Evolutionary conservation across 2,113 vertebrate genomes (phyloP), one percentile per base, ranked within the genome.

Genomic region (Malurus elegans): DNA sequence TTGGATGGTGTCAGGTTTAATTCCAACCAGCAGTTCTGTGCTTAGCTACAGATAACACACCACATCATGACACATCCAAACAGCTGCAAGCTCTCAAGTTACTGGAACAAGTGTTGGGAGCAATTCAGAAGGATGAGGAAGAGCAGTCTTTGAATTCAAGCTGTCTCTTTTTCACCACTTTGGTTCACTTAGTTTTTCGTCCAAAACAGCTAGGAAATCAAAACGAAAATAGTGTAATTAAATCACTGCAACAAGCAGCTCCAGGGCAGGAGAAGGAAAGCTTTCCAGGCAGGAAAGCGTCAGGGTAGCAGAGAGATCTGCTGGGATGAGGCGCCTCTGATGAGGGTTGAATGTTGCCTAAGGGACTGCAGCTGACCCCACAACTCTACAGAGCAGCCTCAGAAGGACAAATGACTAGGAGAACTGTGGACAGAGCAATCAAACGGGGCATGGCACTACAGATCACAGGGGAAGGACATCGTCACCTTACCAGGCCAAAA

Each of bases 361-460:
- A 29, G 11, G 8, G 36, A 20, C 7, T 5, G 2, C 5, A 3
- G 38, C 14, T 42, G 18, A 11, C 6, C 4, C 7, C n/a, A 47
- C 6, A 5, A 2, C 12, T 23, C 3, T 12, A 12, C 29, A 69
- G 28, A 47, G 31, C 16, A 42, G 11, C 34, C 6, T 5, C 4
- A 34, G 19, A 45, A 48, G 8, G 2, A 8, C 0, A 2, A 42
- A 44, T 2, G 1, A 16, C 10, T 3, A 15, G 40, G 9, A 82
- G 2, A 4, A 0, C 28, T 54, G 19, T 1, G 1, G 26, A 38
- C 5, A 53, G 31, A 58, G 21, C 0, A 3, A 18, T 18, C 4
- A 34, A 18, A 20, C 19, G 15, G 19, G 13, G 3, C 7, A 7
- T 24, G 29, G 5, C 3, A 2, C 1, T 6, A 7, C 9, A 79